phyloP scores from a whole-genome alignment of 2,797 vertebrate genomes.

The Paramormyrops hopkinsi region DNA sequence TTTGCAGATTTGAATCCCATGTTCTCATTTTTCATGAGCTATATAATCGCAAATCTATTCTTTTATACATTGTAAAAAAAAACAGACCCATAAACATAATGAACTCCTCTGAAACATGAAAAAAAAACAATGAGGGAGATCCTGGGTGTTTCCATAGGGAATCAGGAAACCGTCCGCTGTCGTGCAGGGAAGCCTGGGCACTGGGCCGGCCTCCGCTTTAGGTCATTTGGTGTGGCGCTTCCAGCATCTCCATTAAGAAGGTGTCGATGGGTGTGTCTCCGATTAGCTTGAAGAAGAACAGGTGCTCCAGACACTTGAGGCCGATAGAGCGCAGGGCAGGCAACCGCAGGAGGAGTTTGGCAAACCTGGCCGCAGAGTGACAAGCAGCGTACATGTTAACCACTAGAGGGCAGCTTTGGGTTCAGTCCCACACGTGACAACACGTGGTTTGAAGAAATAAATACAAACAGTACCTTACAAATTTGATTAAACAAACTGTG shows the following conservation, averaged over 20 bases:
- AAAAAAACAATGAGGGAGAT: slow-evolving; percentile 4
- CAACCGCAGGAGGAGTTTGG: slow-evolving; percentile 73
- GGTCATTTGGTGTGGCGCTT: slow-evolving; percentile 77
- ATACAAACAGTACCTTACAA: not conserved
- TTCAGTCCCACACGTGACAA: not conserved
- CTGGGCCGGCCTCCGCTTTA: slow-evolving; percentile 40
- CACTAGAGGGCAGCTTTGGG: not conserved
- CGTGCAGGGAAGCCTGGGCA: not conserved
- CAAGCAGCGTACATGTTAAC: slow-evolving; percentile 5
- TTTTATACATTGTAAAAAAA: slow-evolving; percentile 20
- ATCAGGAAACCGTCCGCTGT: slow-evolving; percentile 8
- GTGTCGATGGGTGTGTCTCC: slow-evolving; percentile 83
- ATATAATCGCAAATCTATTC: slow-evolving; percentile 16
- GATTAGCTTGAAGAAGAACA: slow-evolving; percentile 85
- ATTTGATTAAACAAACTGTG: not conserved
- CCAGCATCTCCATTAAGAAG: slow-evolving; percentile 85
- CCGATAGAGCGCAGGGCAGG: slow-evolving; percentile 78
- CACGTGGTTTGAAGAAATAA: not conserved
- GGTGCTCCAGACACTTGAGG: slow-evolving; percentile 80
- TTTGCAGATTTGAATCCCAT: slow-evolving; percentile 12
- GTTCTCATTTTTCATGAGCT: slow-evolving; percentile 38
- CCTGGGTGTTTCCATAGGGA: not conserved
- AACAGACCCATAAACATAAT: slow-evolving; percentile 12
- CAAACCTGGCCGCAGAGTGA: slow-evolving; percentile 57
- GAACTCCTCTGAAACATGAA: slow-evolving; percentile 12